Evolutionary conservation across 1,140 invertebrate species (phyloP), one percentile per base, ranked within the genome.

Genomic region (Artemia franciscana): DNA sequence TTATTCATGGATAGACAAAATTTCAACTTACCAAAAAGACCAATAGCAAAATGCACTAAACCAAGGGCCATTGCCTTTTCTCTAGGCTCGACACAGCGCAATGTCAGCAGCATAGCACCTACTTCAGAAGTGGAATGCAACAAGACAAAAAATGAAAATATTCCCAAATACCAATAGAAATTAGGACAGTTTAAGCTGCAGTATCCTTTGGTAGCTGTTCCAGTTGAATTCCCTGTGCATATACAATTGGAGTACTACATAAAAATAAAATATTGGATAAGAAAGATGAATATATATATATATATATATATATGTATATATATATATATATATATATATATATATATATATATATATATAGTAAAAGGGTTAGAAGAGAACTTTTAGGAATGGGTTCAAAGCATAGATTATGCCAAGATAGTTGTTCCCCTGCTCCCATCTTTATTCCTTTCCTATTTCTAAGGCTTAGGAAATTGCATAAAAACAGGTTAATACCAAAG

Each of bases 1-100:
- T n/a, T n/a, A n/a, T n/a, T n/a, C n/a, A n/a, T n/a, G n/a, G 26
- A 28, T 23, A 63, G 62, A 0, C 18, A 21, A 24, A 65, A 24
- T 30, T 7, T 5, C n/a, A 28, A 74, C 74, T 78, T 72, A 82
- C 88, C 88, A 73, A 92, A 91, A 65, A 92, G 77, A 39, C 88
- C 88, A 67, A 91, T 91, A 59, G 89, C 88, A 74, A 90, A 91
- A 70, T 91, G 87, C 72, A 93, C 90, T 63, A 93, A 80, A 15
- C 89, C 90, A 68, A 93, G 79, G 60, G 90, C 90, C 88, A 92
- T 91, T 28, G 88, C 88, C 73, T 92, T 92, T 72, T 93, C 89
- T 75, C 82, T 79, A 24, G 88, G 87, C 73, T 91, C 86, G 21
- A 91, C 90, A 70, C 89, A 93, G 60, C 89, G 80, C 67, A 93